These are phyloP conservation scores for Schizotus pectinicornis DNA, from an alignment of 2,888 invertebrate species.

Conservation along the genomic window DNA sequence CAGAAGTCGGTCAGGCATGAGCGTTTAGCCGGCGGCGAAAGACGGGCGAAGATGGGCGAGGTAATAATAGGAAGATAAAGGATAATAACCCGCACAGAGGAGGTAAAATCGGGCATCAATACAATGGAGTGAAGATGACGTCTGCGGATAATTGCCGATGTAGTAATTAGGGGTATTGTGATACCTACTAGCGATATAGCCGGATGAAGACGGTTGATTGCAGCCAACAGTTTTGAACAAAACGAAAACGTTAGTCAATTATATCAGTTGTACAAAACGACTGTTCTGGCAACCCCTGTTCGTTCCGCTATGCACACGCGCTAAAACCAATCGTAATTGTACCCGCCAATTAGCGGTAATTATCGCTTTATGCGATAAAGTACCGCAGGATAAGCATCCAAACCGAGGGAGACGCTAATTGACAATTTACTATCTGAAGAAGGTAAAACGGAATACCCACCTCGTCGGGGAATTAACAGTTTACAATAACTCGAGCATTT, in stretches of 20 bases:
- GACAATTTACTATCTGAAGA: slow-evolving; percentile 19
- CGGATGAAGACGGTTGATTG: slow-evolving; percentile 11
- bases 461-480: too few relatives aligned
- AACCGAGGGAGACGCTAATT: slow-evolving; percentile 18
- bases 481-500: too few relatives aligned
- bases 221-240: slow-evolving; percentile 23
- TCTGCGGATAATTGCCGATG: slow-evolving; percentile 32
- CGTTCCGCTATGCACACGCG: slow-evolving; percentile 17
- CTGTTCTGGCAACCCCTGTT: slow-evolving; percentile 14
- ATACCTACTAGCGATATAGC: slow-evolving; percentile 8
- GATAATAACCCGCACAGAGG: slow-evolving; percentile 20
- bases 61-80: slow-evolving; percentile 22
- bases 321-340: slow-evolving; percentile 24
- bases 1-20: background rate
- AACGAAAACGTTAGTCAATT: slow-evolving; percentile 19
- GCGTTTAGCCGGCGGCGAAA: background rate
- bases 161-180: slow-evolving; percentile 32
- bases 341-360: slow-evolving; percentile 24
- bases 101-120: slow-evolving; percentile 24
- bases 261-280: slow-evolving; percentile 16
- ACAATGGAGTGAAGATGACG: slow-evolving; percentile 26
- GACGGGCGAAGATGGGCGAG: slow-evolving; percentile 2
- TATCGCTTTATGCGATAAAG: slow-evolving; percentile 23
- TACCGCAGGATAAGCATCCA: slow-evolving; percentile 12
- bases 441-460: slow-evolving; percentile 5